Base-by-base conservation (phyloP, 1,140 invertebrate genomes). In the Capitella teleta region DNA sequence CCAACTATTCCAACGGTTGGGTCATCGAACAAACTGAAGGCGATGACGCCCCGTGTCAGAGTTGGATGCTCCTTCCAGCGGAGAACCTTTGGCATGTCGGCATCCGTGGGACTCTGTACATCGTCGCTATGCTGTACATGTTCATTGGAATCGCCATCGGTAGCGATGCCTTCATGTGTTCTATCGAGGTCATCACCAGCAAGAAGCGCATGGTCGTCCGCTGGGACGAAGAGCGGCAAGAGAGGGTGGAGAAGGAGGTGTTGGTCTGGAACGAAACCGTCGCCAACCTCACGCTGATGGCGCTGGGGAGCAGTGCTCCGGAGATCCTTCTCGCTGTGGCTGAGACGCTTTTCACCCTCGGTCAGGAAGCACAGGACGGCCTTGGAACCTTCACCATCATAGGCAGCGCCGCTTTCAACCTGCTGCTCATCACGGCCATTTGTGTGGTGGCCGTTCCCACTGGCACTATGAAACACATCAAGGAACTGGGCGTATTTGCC, bases 81-180 rank as follows among this genome's bases (percentile, higher is more conserved):
- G 66, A 68, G 49, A 68, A 67, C 50, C 56, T 67, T 8, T 68
- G 66, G 66, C 19, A 43, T n/a, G 50, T 52, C 6, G 55, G 47
- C 5, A 2, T 66, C 5, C 59, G 66, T 2, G 61, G 57, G 10
- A 47, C 65, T 26, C 57, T 68, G 3, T 68, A 68, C 51, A 48
- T 63, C 18, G 2, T 65, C 4, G 60, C 58, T 10, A 60, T 67
- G 48, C 23, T 57, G 1, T 68, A 64, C 44, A 44, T 66, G 16
- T 68, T 68, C 54, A 40, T 68, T 8, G 66, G 66, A n/a, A 60
- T 81, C 23, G 77, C 80, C 28, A 80, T 81, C 55, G 73, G 79
- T 6, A 74, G 74, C 24, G 77, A 77, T 58, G 68, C 75, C 47
- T 80, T 80, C 60, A 80, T 80, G 79, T 74, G 77, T 40, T 69